phyloP scores from a whole-genome alignment of 2,113 vertebrate species.

The Ictalurus furcatus region DNA sequence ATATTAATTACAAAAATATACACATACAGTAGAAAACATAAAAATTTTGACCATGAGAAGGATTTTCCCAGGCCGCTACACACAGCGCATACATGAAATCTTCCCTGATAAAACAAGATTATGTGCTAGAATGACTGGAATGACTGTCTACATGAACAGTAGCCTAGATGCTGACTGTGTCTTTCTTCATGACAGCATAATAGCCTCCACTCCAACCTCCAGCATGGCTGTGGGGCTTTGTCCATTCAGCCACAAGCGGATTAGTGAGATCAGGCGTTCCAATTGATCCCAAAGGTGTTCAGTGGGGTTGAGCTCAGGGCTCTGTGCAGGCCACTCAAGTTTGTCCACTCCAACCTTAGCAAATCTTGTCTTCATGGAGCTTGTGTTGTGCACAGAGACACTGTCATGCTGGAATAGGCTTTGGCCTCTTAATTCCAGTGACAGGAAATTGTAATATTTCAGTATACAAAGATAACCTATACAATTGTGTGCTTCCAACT shows the following conservation, averaged over 20 bases:
- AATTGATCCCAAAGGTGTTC: background rate
- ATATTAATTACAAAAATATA: background rate
- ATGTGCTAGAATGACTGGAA: background rate
- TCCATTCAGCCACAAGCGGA: background rate
- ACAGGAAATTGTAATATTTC: background rate
- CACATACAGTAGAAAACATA: background rate
- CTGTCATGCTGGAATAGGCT: background rate
- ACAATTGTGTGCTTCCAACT: background rate
- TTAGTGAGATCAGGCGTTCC: background rate
- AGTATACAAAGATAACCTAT: background rate
- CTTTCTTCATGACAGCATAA: background rate
- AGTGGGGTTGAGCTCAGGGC: background rate
- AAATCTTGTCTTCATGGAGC: too few relatives aligned
- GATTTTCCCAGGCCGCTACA: background rate
- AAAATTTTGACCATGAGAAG: background rate
- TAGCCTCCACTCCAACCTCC: background rate
- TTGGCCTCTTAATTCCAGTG: background rate
- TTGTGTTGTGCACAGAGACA: background rate
- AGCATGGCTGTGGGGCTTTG: background rate
- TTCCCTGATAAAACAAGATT: constrained; percentile 20
- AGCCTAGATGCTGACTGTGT: constrained; percentile 13
- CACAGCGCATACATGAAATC: background rate
- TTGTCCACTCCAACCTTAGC: background rate
- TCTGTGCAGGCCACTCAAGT: background rate
- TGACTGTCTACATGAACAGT: constrained; percentile 8